Conservation (phyloP, 53 echinoderm and acorn worm genomes). For the Henricia sp. region DNA sequence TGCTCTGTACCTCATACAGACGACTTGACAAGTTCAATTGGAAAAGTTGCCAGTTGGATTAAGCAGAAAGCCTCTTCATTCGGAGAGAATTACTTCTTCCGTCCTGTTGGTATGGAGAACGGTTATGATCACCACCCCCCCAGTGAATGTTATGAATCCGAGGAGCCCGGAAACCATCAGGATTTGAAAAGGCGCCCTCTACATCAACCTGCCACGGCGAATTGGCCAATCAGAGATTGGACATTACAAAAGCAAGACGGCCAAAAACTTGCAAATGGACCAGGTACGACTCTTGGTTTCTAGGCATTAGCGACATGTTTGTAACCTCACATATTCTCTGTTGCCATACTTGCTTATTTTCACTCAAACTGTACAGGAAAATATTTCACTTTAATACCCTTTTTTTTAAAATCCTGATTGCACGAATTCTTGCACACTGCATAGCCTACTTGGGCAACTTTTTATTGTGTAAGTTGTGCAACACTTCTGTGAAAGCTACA, state of each 20-base stretch:
- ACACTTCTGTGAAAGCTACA: too few species aligned
- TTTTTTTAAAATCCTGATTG: too few species aligned
- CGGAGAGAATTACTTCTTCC: conserved; percentile 79
- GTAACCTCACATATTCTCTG: too few species aligned
- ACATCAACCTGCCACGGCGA: background rate
- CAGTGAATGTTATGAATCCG: background rate
- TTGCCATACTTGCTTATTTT: too few species aligned
- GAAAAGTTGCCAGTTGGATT: conserved; percentile 78
- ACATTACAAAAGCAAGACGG: background rate
- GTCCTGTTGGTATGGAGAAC: conserved; percentile 57
- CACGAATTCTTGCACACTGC: too few species aligned
- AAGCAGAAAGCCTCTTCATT: conserved; percentile 77
- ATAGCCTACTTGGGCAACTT: too few species aligned
- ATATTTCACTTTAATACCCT: too few species aligned
- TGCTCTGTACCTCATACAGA: conserved; percentile 7
- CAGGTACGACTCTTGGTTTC: too few species aligned
- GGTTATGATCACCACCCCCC: conserved; percentile 24
- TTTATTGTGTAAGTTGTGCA: too few species aligned
- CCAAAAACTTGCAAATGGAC: conserved; percentile 7
- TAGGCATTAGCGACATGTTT: too few species aligned
- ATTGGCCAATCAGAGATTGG: conserved; percentile 16
- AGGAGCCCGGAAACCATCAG: background rate
- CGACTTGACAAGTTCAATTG: conserved; percentile 47
- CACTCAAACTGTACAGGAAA: too few species aligned
- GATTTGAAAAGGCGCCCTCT: conserved; percentile 26